These are phyloP conservation scores for Parelbella ahira DNA, from an alignment of 2,888 invertebrate genomes.

Conservation along the genomic window DNA sequence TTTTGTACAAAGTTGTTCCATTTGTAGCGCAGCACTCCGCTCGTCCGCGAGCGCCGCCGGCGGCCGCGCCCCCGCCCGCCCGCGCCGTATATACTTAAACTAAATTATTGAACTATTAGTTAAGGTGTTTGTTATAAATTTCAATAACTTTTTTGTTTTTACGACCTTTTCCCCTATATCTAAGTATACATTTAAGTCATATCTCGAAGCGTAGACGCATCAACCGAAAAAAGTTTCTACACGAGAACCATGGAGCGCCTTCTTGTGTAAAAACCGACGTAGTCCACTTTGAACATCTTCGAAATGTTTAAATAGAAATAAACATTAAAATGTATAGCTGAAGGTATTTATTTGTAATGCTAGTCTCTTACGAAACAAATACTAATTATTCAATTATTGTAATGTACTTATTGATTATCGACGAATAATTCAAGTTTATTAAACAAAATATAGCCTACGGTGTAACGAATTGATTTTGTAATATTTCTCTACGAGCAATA, in stretches of 20 bases:
- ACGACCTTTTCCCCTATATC: slow-evolving; percentile 76
- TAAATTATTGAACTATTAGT: slow-evolving; percentile 77
- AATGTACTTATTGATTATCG: slow-evolving; percentile 81
- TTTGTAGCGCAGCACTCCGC: slow-evolving; percentile 48
- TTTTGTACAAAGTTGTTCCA: slow-evolving; percentile 69
- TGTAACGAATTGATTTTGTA: slow-evolving; percentile 78
- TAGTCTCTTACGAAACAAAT: slow-evolving; percentile 81
- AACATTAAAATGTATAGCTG: slow-evolving; percentile 80
- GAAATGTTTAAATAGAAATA: slow-evolving; percentile 72
- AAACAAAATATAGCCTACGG: slow-evolving; percentile 77
- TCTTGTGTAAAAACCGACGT: slow-evolving; percentile 69
- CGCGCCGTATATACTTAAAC: slow-evolving; percentile 50
- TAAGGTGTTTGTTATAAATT: slow-evolving; percentile 81
- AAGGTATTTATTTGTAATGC: slow-evolving; percentile 81
- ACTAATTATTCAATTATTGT: slow-evolving; percentile 81
- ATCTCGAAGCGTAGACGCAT: slow-evolving; percentile 78
- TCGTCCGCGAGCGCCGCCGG: too few species aligned
- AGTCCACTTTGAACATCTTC: slow-evolving; percentile 77
- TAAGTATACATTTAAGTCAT: slow-evolving; percentile 79
- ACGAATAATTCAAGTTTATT: slow-evolving; percentile 80
- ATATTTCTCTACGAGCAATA: slow-evolving; percentile 74
- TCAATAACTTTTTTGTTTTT: slow-evolving; percentile 79
- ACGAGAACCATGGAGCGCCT: slow-evolving; percentile 56
- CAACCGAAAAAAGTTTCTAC: slow-evolving; percentile 59
- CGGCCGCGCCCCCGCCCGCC: slow-evolving; percentile 39